Evolutionary conservation across 2,888 invertebrate species (phyloP), one percentile per base, ranked within the genome.

Genomic region (Meta bourneti): DNA sequence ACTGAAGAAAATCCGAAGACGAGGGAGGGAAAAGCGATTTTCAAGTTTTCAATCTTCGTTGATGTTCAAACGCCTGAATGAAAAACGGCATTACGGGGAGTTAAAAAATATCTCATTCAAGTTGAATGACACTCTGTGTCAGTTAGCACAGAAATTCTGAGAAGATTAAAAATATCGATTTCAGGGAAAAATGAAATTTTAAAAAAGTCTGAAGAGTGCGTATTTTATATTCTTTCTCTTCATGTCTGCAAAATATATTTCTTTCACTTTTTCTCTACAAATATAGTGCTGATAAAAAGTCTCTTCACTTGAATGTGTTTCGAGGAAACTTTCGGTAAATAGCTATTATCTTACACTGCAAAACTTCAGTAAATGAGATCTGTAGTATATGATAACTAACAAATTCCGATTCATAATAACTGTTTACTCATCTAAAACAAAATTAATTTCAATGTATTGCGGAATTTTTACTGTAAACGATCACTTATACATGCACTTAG

Each of bases 161-260:
- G 75, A 61, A 84, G 84, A 84, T 84, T 75, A 84, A 84, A 84
- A 84, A 84, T 84, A 84, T 84, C 75, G 84, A 84, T 84, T 84
- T 16, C 7, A 8, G 19, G n/a, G 34, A 16, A 13, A 7, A 61
- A 79, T 20, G 16, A 61, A 79, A 84, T 20, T 20, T 52, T 84
- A 49, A 61, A 83, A 61, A 61, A 61, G 11, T 7, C 13, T 61
- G 61, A 16, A 61, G 61, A 16, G 61, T 61, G 61, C 61, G 61
- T 61, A 61, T 61, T 16, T 61, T 61, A 16, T 61, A 16, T 61
- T 61, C 0, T 61, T 61, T 9, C 11, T 61, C 4, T 34, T 4
- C 34, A 34, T 16, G 61, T 61, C 61, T 61, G 61, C 13, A 61
- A 61, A 61, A 9, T 61, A 61, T 61, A 61, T 61, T 4, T 34